phyloP scores from a whole-genome alignment of 2,113 vertebrate species.

The Bubalus kerabau region DNA sequence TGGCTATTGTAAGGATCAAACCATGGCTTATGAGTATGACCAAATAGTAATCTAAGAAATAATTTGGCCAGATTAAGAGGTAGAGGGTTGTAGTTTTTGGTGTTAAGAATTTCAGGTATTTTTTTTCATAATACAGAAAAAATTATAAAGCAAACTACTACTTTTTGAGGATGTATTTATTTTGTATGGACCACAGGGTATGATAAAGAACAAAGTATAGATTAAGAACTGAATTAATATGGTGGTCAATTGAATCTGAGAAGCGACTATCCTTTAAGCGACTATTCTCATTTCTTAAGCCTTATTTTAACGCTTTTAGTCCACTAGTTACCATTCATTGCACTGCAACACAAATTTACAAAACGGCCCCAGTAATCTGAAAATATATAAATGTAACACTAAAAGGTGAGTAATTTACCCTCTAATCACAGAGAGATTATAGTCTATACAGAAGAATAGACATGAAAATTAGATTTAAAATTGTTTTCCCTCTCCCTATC shows the following conservation, averaged over 20 bases:
- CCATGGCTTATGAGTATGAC: not conserved
- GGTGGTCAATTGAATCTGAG: not conserved
- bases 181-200: not conserved
- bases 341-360: not conserved
- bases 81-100: not conserved
- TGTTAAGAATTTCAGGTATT: not conserved
- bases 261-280: not conserved
- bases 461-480: not conserved
- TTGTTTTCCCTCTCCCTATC: not conserved
- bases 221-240: not conserved
- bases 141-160: not conserved
- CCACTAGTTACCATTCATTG: not conserved
- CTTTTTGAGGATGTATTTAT: not conserved
- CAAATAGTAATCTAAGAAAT: not conserved
- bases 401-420: not conserved
- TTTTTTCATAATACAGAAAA: not conserved
- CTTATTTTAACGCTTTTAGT: conserved; percentile 3
- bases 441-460: not conserved
- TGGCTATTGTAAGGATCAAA: not conserved
- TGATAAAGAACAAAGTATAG: not conserved
- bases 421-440: not conserved
- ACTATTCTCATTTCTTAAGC: not conserved
- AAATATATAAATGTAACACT: not conserved
- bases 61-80: not conserved
- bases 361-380: not conserved